phyloP scores from a whole-genome alignment of 2,797 vertebrate species.

The Enteromius argenteus region DNA sequence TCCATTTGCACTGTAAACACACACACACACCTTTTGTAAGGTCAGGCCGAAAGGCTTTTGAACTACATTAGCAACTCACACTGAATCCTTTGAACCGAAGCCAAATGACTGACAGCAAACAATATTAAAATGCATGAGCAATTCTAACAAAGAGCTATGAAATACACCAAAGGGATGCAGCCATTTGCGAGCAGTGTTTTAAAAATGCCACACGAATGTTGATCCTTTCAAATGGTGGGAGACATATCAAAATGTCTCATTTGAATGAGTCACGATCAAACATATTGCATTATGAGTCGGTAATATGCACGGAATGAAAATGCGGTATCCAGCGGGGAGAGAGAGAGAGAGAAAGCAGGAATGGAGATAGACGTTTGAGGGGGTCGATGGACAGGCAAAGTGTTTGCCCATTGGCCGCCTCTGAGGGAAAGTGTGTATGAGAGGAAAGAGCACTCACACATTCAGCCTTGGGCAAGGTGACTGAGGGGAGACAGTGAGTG shows the following conservation, averaged over 20 bases:
- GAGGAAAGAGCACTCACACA: constrained; percentile 55
- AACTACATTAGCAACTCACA: constrained; percentile 55
- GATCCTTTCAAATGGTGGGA: constrained; percentile 54
- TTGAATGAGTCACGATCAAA: constrained; percentile 65
- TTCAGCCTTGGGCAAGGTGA: constrained; percentile 69
- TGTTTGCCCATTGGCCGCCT: constrained; percentile 67
- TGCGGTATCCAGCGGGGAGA: constrained; percentile 49
- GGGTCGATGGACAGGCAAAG: constrained; percentile 67
- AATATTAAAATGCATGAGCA: constrained; percentile 54
- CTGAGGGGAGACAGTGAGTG: constrained; percentile 69
- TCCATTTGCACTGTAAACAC: constrained; percentile 32
- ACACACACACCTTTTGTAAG: constrained; percentile 40
- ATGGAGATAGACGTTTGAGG: constrained; percentile 54
- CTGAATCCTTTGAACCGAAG: constrained; percentile 61
- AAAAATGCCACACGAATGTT: constrained; percentile 59
- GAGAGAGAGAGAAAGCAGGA: constrained; percentile 45
- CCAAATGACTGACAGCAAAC: constrained; percentile 66
- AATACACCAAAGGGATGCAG: constrained; percentile 50
- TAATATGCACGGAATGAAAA: constrained; percentile 60
- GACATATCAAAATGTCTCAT: constrained; percentile 64
- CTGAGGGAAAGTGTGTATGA: constrained; percentile 61
- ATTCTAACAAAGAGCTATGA: constrained; percentile 47
- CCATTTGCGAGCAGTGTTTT: constrained; percentile 58
- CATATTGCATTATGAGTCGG: constrained; percentile 62
- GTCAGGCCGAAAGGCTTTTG: constrained; percentile 45